Base-by-base conservation (phyloP, 2,797 vertebrate genomes). In the Geotrypetes seraphini region DNA sequence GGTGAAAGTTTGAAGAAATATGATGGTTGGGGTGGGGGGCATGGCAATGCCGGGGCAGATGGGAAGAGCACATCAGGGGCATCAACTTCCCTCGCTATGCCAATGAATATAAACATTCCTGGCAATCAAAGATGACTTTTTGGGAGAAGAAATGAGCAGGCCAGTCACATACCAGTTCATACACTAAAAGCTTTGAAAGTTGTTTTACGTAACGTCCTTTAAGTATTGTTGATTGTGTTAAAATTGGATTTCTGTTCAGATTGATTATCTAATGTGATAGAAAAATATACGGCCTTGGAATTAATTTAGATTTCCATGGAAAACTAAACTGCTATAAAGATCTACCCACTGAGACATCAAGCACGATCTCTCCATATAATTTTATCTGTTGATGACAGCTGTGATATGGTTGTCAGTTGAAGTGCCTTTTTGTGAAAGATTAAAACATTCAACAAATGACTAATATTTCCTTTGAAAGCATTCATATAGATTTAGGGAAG, bases 221-320 rank as follows among this genome's bases (percentile, higher is more conserved):
- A 59, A 63, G 25, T 31, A 22, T 40, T 24, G 39, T 36, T 67
- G 59, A 73, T 61, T 48, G 63, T 69, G 50, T 42, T 50, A 69
- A 71, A 74, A 76, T 73, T 76, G 57, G 41, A 61, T 78, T 69
- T 69, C 61, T 73, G 30, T 40, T 73, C 50, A 18, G 33, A 60
- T 35, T 65, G 63, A 67, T 75, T 71, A 64, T 71, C 50, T 66
- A 58, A 67, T 53, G 36, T 52, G 55, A 69, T 53, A 65, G 59
- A 70, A 69, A 69, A 75, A 68, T 57, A 65, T 39, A 57, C 40
- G 66, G 43, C 55, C 50, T 33, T 63, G 37, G 46, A 73, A 57
- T n/a, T 62, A 57, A 66, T 69, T 66, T 53, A 67, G 43, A 63
- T 70, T 76, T 69, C 50, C 58, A 46, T 53, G 31, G 36, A 63